Base-by-base conservation (phyloP, 2,797 vertebrate genomes). In the Knipowitschia caucasica region DNA sequence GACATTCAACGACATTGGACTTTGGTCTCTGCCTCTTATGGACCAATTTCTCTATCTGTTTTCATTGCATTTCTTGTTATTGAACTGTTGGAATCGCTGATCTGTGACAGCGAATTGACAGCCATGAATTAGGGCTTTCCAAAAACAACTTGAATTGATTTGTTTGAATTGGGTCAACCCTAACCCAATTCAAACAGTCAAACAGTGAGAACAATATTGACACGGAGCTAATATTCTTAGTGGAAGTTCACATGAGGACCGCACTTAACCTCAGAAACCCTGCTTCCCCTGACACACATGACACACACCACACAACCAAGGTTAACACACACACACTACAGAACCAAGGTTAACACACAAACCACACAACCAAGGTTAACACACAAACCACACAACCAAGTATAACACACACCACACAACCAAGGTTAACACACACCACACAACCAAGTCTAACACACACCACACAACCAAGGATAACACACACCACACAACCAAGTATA, bases 151-250 rank as follows among this genome's bases (percentile, higher is more conserved):
- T n/a, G n/a, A n/a, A n/a, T n/a, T n/a, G n/a, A n/a, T n/a, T n/a
- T n/a, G n/a, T n/a, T n/a, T n/a, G n/a, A n/a, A n/a, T n/a, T n/a
- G n/a, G n/a, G n/a, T n/a, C n/a, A n/a, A n/a, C n/a, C n/a, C n/a
- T n/a, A n/a, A 29, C 20, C 26, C 11, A 18, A 17, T 29, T 29
- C 29, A 45, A 27, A 18, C 9, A 11, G 18, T 21, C 9, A 38
- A 38, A 10, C 35, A 4, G 43, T 10, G 15, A 52, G 64, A 64
- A 63, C 18, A 53, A 3, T 53, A 6, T 20, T 51, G 6, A 53
- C 67, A 56, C 14, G 27, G 56, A 17, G 7, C 49, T 2, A 71
- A 71, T 44, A 62, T 61, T 50, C 24, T 31, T 52, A 39, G 25
- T 62, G 54, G 62, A 68, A 61, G 27, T 55, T 46, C 46, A 53